Evolutionary conservation across 2,888 invertebrate genomes (phyloP).

Genomic region (Lissocephala sabroskyi): DNA sequence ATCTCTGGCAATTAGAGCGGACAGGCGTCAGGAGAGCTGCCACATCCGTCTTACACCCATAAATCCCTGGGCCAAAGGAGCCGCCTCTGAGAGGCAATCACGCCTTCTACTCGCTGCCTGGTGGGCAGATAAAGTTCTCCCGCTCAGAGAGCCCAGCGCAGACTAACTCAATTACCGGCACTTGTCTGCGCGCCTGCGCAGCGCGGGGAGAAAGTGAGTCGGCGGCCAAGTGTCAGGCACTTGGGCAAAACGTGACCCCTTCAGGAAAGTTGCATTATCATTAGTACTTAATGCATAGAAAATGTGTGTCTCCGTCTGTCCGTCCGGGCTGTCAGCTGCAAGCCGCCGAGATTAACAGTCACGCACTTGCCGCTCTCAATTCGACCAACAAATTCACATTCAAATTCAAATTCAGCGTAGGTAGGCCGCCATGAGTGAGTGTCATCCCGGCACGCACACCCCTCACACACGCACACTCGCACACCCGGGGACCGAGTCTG

Average conservation of each 20-base stretch:
- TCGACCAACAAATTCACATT: too few relatives aligned
- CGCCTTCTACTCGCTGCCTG: too few relatives aligned
- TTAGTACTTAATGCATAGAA: neutral
- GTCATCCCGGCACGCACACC: slow-evolving; percentile 45
- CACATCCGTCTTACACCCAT: neutral
- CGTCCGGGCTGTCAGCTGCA: too few relatives aligned
- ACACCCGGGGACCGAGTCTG: too few relatives aligned
- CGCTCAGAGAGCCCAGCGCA: too few relatives aligned
- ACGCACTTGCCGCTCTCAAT: slow-evolving; percentile 1
- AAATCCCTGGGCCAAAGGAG: neutral
- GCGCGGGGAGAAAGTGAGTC: neutral
- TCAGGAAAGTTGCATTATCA: slow-evolving; percentile 7
- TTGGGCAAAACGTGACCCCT: slow-evolving; percentile 3
- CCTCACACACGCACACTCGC: slow-evolving; percentile 15
- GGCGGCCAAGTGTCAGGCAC: neutral
- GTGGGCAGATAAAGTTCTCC: too few relatives aligned
- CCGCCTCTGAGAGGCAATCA: too few relatives aligned
- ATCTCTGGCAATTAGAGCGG: neutral
- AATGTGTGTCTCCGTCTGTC: too few relatives aligned
- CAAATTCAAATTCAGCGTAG: neutral
- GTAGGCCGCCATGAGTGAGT: slow-evolving; percentile 37
- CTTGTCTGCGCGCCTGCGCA: neutral
- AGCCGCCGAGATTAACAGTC: slow-evolving; percentile 1
- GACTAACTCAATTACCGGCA: neutral
- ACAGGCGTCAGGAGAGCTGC: neutral